Percentiles rank a stretch among this genome's conserved stretches.
phyloP scores from a whole-genome alignment of 1,140 invertebrate species.

The Tyrophagus putrescentiae region DNA sequence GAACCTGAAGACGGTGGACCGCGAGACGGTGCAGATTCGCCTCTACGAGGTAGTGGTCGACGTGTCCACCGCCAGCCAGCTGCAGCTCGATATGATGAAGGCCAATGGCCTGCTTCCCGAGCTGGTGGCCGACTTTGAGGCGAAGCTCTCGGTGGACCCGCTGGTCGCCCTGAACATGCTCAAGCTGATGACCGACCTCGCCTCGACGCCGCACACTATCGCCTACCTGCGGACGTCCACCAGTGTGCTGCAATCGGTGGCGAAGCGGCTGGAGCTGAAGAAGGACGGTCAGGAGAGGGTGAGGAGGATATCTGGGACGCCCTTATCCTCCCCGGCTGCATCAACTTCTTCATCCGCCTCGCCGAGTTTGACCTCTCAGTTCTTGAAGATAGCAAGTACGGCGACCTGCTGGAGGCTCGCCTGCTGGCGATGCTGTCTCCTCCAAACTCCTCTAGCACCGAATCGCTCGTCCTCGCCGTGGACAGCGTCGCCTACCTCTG shows the following conservation, averaged over 20 bases:
- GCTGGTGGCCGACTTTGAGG: not conserved
- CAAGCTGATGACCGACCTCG: conserved; percentile 15
- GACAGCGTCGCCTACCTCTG: conserved; percentile 13
- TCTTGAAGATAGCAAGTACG: too few species aligned
- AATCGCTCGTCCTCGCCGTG: not conserved
- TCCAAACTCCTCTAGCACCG: not conserved
- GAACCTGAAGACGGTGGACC: not conserved
- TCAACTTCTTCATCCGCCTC: conserved; percentile 10
- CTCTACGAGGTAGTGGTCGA: conserved; percentile 8
- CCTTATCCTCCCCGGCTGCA: conserved; percentile 18
- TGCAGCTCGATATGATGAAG: not conserved
- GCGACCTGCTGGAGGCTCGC: too few species aligned
- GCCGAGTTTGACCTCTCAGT: not conserved
- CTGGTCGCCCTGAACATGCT: conserved; percentile 13
- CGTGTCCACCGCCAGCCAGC: not conserved
- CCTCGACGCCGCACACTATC: not conserved
- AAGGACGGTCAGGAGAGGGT: too few species aligned
- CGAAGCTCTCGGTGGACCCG: not conserved
- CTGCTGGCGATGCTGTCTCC: too few species aligned
- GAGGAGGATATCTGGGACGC: not conserved
- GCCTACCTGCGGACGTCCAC: conserved; percentile 15
- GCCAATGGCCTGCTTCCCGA: not conserved
- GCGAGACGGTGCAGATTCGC: not conserved
- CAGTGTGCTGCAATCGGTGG: not conserved
- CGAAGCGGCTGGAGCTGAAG: not conserved